A percentile compares a stretch with the other conserved stretches of the same genome.
phyloP scores from a whole-genome alignment of 2,113 vertebrate species.

The Suncus etruscus region DNA sequence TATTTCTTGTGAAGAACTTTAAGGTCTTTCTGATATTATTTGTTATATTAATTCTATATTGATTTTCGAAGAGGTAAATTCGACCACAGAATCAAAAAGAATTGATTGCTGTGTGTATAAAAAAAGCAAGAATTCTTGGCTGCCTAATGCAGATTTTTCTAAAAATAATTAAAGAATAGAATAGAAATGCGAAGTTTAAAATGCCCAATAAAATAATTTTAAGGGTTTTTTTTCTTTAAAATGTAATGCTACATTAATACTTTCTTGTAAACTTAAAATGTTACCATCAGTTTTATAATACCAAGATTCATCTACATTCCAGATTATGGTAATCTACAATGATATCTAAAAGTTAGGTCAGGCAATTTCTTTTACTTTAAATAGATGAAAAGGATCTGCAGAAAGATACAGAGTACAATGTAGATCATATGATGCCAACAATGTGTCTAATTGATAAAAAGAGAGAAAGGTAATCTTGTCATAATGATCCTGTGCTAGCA shows the following conservation, averaged over 20 bases:
- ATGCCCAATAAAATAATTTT: background rate
- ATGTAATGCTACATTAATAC: background rate
- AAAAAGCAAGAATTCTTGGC: background rate
- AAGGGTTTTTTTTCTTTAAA: slow-evolving; percentile 49
- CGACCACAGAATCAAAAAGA: background rate
- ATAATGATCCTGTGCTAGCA: slow-evolving; percentile 65
- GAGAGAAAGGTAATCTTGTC: slow-evolving; percentile 55
- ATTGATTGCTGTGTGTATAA: background rate
- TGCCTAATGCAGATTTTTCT: background rate
- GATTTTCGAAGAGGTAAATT: slow-evolving; percentile 20
- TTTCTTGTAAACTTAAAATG: slow-evolving; percentile 49
- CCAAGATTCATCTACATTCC: background rate
- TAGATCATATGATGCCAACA: slow-evolving; percentile 78
- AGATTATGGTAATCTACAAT: slow-evolving; percentile 68
- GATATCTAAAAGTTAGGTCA: slow-evolving; percentile 70
- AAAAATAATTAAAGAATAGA: slow-evolving; percentile 36
- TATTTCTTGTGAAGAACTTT: background rate
- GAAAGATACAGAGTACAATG: slow-evolving; percentile 77
- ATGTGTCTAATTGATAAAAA: slow-evolving; percentile 73
- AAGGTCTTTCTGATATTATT: slow-evolving; percentile 1
- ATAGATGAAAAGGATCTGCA: slow-evolving; percentile 73
- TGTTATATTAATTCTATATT: background rate
- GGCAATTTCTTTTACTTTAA: slow-evolving; percentile 80
- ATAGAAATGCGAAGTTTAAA: slow-evolving; percentile 26
- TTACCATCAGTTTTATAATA: slow-evolving; percentile 49